Conservation (phyloP, 37 sponge, comb jelly and placozoan genomes). For the Amphimedon queenslandica region DNA sequence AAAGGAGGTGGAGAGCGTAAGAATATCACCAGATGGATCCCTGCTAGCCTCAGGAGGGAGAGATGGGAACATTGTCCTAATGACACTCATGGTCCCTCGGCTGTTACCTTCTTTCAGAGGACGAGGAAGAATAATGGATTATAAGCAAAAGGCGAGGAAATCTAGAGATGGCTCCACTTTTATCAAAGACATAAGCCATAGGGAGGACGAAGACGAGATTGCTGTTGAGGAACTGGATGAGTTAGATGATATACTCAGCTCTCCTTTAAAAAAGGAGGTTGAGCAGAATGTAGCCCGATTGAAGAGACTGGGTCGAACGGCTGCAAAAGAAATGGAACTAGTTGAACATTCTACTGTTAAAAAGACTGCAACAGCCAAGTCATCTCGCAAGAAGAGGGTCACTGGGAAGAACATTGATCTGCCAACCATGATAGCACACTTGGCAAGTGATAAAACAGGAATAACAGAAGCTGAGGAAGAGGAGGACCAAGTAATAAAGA, state of each 20-base stretch:
- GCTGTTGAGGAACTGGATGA: slow-evolving; percentile 18
- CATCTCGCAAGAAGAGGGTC: slow-evolving; percentile 22
- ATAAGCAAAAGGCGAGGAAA: slow-evolving; percentile 1
- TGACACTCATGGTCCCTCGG: slow-evolving; percentile 50
- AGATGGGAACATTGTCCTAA: slow-evolving; percentile 67
- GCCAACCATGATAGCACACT: slow-evolving; percentile 49
- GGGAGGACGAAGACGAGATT: neutral
- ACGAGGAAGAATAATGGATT: neutral
- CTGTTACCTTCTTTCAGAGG: slow-evolving; percentile 9
- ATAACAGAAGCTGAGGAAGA: neutral
- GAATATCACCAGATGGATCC: slow-evolving; percentile 78
- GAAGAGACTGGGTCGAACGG: slow-evolving; percentile 30
- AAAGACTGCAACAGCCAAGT: slow-evolving; percentile 15
- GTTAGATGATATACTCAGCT: slow-evolving; percentile 3
- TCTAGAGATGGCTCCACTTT: neutral
- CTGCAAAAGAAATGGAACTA: slow-evolving; percentile 40
- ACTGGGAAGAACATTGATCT: slow-evolving; percentile 40
- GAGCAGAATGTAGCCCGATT: slow-evolving; percentile 8
- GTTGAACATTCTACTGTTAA: slow-evolving; percentile 22
- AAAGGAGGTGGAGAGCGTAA: slow-evolving; percentile 77
- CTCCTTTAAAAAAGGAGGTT: neutral
- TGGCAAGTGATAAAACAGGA: slow-evolving; percentile 19
- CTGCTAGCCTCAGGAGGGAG: slow-evolving; percentile 76
- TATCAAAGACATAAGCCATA: slow-evolving; percentile 11
- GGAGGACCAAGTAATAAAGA: slow-evolving; percentile 6